Conservation (phyloP, 1,140 invertebrate genomes). For the Bilobella aurantiaca region DNA sequence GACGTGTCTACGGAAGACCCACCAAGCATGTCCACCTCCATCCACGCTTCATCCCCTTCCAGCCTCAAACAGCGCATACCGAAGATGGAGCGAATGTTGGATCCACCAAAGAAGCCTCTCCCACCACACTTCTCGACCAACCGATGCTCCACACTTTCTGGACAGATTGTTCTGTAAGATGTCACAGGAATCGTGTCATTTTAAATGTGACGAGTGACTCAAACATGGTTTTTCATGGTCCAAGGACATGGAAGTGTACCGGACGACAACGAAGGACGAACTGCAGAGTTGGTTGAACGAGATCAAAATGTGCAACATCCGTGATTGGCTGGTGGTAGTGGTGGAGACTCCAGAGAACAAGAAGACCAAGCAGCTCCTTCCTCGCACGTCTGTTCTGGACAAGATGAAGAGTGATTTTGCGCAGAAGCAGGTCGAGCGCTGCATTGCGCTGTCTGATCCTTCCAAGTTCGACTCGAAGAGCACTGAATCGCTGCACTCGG, state of each 20-base stretch:
- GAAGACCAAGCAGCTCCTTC: slow-evolving; percentile 81
- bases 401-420: slow-evolving; percentile 90
- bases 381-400: slow-evolving; percentile 83
- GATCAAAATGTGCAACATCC: slow-evolving; percentile 59
- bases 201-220: too few species aligned
- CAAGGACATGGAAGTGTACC: slow-evolving; percentile 85
- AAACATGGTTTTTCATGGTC: slow-evolving; percentile 17
- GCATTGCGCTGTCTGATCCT: slow-evolving; percentile 81
- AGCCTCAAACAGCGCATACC: slow-evolving; percentile 36
- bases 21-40: slow-evolving; percentile 72
- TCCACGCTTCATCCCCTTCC: slow-evolving; percentile 71
- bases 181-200: too few species aligned
- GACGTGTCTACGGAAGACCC: slow-evolving; percentile 66
- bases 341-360: slow-evolving; percentile 85
- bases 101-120: slow-evolving; percentile 7
- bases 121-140: slow-evolving; percentile 50
- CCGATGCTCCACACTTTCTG: slow-evolving; percentile 91
- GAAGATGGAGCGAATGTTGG: slow-evolving; percentile 41
- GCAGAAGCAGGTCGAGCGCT: slow-evolving; percentile 72
- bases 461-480: slow-evolving; percentile 75
- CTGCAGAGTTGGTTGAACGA: slow-evolving; percentile 76
- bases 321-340: slow-evolving; percentile 87
- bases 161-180: slow-evolving; percentile 80
- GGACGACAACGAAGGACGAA: slow-evolving; percentile 70
- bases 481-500: slow-evolving; percentile 74